phyloP scores from a whole-genome alignment of 1,140 invertebrate species.

The Drosophila malerkotliana region DNA sequence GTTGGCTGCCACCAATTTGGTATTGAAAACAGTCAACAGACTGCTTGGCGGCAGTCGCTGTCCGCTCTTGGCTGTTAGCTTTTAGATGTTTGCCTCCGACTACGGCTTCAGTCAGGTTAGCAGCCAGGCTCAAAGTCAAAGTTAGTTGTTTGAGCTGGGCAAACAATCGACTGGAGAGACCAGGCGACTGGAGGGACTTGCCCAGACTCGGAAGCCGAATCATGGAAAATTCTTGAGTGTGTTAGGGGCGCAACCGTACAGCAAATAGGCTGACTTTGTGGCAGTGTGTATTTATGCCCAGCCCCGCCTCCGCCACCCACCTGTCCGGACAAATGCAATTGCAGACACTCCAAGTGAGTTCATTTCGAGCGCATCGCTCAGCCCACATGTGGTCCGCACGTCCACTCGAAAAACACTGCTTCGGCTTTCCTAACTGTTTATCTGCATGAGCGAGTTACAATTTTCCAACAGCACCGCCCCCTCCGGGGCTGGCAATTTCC shows the following conservation, averaged over 20 bases:
- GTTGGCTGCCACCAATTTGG: constrained; percentile 71
- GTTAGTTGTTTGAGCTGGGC: constrained; percentile 53
- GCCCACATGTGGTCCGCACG: constrained; percentile 62
- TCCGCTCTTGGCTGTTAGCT: constrained; percentile 6
- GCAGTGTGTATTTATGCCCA: constrained; percentile 38
- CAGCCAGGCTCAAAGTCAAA: constrained; percentile 33
- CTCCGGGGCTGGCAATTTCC: constrained; percentile 27
- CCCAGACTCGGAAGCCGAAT: constrained; percentile 42
- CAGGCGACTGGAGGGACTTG: neutral
- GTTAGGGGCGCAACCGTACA: constrained; percentile 39
- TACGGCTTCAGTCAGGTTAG: constrained; percentile 8
- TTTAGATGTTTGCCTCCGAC: constrained; percentile 11
- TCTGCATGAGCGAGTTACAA: constrained; percentile 64
- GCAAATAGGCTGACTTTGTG: constrained; percentile 34
- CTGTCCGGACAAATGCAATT: constrained; percentile 19
- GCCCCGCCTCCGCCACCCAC: constrained; percentile 7
- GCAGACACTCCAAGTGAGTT: constrained; percentile 40
- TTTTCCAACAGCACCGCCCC: constrained; percentile 30
- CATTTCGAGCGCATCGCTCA: constrained; percentile 49
- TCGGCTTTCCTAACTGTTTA: constrained; percentile 76
- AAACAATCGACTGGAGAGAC: constrained; percentile 56
- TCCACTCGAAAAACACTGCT: constrained; percentile 42
- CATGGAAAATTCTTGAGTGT: constrained; percentile 59
- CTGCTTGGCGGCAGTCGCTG: constrained; percentile 67
- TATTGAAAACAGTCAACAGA: constrained; percentile 78